Evolutionary conservation across 2,113 vertebrate genomes (phyloP), one percentile per base, ranked within the genome.

Genomic region (Brachyhypopomus occidentalis): DNA sequence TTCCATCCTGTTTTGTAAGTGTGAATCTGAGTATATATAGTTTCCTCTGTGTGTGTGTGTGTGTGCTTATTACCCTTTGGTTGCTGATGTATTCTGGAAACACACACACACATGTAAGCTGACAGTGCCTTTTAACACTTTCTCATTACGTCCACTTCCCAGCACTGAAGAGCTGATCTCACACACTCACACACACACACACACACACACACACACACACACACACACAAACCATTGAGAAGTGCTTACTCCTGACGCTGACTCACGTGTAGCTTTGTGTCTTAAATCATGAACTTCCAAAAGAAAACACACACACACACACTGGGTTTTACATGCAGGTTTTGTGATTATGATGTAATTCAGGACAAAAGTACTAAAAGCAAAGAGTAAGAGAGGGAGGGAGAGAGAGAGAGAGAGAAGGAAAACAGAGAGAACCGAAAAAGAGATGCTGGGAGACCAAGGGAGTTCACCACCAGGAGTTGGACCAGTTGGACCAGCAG

Each of bases 31-130:
- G 56, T 70, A 16, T 20, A 69, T 20, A 36, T 20, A 36, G 19
- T 8, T 5, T 4, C 56, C n/a, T n/a, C n/a, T n/a, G n/a, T 62
- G 77, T 38, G 64, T n/a, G 63, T 75, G 41, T 9, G 17, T 56
- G 25, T 73, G 17, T 59, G 27, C 76, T 27, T 72, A 41, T 56
- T 70, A 25, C 66, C 66, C 16, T 64, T 14, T 72, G 73, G 71
- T 22, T 80, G 77, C 77, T 84, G 64, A 84, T 41, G 52, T 79
- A 77, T 63, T 73, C 58, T 63, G 78, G 27, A 80, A 48, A 56
- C 80, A 69, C 25, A 36, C 52, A 69, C 52, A 30, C 48, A 38
- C 56, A 58, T 62, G 66, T 17, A 55, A 16, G 62, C 8, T 63
- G 64, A 75, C 52, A 52, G n/a, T 2, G 25, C 48, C 16, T 41